Conservation (phyloP, 1,140 invertebrate genomes). For the Homarus americanus region DNA sequence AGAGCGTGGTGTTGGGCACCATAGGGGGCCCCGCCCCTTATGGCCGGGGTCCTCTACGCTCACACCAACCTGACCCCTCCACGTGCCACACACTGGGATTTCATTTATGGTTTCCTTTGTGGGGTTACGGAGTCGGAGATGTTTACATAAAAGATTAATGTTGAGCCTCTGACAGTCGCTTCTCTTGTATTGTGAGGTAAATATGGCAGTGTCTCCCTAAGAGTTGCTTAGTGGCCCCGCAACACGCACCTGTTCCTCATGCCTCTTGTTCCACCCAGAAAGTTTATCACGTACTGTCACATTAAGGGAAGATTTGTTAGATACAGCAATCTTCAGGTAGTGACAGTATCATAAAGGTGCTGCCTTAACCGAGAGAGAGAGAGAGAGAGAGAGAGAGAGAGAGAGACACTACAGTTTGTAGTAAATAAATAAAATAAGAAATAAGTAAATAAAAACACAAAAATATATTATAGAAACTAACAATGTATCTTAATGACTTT, state of each 20-base stretch:
- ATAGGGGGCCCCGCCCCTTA: background rate
- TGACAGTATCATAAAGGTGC: too few relatives aligned
- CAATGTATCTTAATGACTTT: too few relatives aligned
- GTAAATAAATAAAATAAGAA: too few relatives aligned
- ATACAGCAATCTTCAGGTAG: too few relatives aligned
- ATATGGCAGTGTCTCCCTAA: background rate
- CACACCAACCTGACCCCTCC: background rate
- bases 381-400: too few relatives aligned
- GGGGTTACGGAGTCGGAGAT: background rate
- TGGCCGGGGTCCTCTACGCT: background rate
- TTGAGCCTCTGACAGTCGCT: background rate
- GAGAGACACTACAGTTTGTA: too few relatives aligned
- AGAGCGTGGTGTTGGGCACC: background rate
- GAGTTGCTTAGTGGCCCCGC: background rate
- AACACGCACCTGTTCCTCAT: background rate
- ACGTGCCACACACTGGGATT: background rate
- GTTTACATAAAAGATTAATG: slow-evolving; percentile 17
- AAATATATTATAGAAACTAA: too few relatives aligned
- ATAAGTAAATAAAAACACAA: too few relatives aligned
- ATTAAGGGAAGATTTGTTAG: too few relatives aligned
- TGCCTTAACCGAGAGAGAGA: too few relatives aligned
- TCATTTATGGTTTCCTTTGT: slow-evolving; percentile 3
- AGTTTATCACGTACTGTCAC: too few relatives aligned
- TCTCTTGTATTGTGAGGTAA: background rate
- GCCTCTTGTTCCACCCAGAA: too few relatives aligned